Conservation (phyloP, 2,888 invertebrate species). For the Calliopum simillimum region DNA sequence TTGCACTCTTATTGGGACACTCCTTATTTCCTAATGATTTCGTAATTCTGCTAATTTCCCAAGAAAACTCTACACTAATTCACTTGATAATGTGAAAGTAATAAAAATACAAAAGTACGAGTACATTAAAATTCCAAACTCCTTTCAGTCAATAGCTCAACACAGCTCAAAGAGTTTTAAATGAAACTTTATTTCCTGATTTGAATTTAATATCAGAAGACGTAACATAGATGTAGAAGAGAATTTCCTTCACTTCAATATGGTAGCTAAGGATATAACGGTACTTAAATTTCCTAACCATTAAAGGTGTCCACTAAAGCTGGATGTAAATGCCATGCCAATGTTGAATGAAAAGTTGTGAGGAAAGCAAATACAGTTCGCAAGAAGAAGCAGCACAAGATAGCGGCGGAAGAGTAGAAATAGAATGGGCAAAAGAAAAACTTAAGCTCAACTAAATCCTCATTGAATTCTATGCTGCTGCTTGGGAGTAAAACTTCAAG, state of each 20-base stretch:
- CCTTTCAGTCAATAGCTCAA: background rate
- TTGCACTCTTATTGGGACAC: too few relatives aligned
- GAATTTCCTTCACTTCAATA: background rate
- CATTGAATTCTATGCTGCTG: conserved; percentile 1
- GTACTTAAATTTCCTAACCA: background rate
- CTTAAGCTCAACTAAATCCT: conserved; percentile 5
- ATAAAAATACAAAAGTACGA: too few relatives aligned
- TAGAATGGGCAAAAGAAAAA: too few relatives aligned
- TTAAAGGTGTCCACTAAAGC: background rate
- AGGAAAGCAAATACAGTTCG: too few relatives aligned
- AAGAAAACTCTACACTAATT: too few relatives aligned
- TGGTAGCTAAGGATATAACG: background rate
- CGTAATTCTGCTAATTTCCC: too few relatives aligned
- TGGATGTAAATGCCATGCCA: conserved; percentile 4
- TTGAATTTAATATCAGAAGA: background rate
- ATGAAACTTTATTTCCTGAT: conserved; percentile 1
- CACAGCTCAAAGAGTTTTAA: background rate
- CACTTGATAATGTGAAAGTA: too few relatives aligned
- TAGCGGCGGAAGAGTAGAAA: too few relatives aligned
- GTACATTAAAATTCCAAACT: too few relatives aligned
- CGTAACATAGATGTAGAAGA: background rate
- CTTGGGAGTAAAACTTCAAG: conserved; percentile 15
- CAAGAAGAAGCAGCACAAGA: too few relatives aligned
- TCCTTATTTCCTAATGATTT: too few relatives aligned
- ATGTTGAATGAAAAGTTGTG: too few relatives aligned